These are phyloP conservation scores for Leptopilina clavipes DNA, from an alignment of 1,140 invertebrate species.

Conservation along the genomic window DNA sequence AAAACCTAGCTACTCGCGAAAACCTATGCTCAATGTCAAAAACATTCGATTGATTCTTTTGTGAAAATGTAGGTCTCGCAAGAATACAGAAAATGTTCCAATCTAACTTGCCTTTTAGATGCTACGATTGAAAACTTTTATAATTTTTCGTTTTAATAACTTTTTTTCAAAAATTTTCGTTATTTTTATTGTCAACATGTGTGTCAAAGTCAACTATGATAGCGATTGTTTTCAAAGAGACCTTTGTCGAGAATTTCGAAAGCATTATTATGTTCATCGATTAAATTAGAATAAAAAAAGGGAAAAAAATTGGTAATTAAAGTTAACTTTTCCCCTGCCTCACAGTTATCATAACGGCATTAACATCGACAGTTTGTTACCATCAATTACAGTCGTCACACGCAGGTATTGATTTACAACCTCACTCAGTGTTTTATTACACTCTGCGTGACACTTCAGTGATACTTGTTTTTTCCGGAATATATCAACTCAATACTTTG, in stretches of 20 bases:
- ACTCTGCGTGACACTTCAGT: constrained; percentile 1
- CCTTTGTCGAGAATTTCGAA: no score
- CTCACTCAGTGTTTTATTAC: constrained; percentile 33
- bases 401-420: constrained; percentile 28
- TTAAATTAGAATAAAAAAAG: constrained; percentile 10
- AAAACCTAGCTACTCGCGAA: neutral
- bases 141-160: neutral
- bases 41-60: constrained; percentile 17
- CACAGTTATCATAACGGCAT: constrained; percentile 34
- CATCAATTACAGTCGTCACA: constrained; percentile 32
- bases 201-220: no score
- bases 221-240: no score
- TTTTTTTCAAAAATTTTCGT: no score
- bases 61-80: neutral
- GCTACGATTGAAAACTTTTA: no score
- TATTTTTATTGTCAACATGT: no score
- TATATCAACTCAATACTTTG: constrained; percentile 9
- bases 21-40: constrained; percentile 10
- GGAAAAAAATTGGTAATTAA: constrained; percentile 10
- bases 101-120: neutral
- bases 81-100: neutral
- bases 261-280: neutral
- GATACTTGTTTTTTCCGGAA: constrained; percentile 5
- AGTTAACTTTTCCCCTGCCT: constrained; percentile 6
- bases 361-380: constrained; percentile 24